phyloP scores from a whole-genome alignment of 2,888 invertebrate species.

The Alcis repandata region DNA sequence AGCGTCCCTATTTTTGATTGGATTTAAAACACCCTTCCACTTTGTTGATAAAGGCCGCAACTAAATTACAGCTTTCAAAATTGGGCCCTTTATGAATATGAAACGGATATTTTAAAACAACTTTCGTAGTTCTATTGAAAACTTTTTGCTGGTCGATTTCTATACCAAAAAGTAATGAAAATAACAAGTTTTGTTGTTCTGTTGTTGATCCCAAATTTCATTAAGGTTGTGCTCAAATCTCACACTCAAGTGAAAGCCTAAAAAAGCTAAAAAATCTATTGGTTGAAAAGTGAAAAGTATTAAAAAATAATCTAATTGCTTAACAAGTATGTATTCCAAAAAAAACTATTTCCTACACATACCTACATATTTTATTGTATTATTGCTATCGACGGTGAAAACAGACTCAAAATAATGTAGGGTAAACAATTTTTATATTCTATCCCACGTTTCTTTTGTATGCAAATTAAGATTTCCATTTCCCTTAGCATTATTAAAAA shows the following conservation, averaged over 20 bases:
- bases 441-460: slow-evolving; percentile 18
- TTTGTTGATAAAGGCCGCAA: slow-evolving; percentile 77
- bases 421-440: neutral
- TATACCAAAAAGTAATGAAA: no score
- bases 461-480: slow-evolving; percentile 26
- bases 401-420: neutral
- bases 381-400: neutral
- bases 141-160: no score
- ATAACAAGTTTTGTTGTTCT: no score
- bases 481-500: slow-evolving; percentile 29
- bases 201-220: no score
- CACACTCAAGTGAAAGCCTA: no score
- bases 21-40: slow-evolving; percentile 82
- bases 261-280: no score
- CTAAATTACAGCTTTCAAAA: slow-evolving; percentile 67
- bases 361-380: no score
- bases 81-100: slow-evolving; percentile 66
- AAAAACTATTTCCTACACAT: no score
- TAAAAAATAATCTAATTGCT: slow-evolving; percentile 33
- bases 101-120: slow-evolving; percentile 47
- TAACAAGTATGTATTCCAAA: no score
- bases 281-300: no score
- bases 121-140: no score
- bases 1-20: slow-evolving; percentile 66
- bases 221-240: no score